Conservation (phyloP, 2,888 invertebrate genomes). For the Metallyticus violacea region DNA sequence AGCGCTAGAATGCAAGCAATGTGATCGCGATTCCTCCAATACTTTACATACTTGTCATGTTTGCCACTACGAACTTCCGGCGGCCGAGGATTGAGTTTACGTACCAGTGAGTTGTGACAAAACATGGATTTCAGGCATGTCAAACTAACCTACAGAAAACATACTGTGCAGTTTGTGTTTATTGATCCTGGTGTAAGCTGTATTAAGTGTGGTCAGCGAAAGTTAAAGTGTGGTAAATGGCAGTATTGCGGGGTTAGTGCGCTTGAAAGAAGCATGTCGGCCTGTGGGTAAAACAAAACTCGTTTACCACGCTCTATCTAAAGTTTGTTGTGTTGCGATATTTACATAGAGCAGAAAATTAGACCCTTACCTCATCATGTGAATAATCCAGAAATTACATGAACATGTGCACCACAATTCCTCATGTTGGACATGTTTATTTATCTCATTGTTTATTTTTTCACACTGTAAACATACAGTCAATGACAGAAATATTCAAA, state of each 20-base stretch:
- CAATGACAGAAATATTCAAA: no score
- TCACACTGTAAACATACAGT: no score
- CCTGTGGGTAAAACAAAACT: neutral
- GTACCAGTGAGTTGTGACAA: conserved; percentile 25
- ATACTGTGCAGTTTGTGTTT: conserved; percentile 28
- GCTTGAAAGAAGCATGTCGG: conserved; percentile 5
- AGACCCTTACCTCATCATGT: neutral
- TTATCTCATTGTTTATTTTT: no score
- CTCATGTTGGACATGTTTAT: no score
- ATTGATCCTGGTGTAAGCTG: conserved; percentile 30
- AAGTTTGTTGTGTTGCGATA: neutral
- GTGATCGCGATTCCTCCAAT: conserved; percentile 72
- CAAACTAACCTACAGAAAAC: conserved; percentile 20
- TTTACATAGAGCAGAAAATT: neutral
- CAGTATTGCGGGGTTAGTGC: conserved; percentile 22
- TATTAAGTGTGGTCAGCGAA: conserved; percentile 28
- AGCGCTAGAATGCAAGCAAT: conserved; percentile 67
- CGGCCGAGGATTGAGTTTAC: conserved; percentile 33
- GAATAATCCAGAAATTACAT: neutral
- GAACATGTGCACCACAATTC: neutral
- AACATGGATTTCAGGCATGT: conserved; percentile 27
- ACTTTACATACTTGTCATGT: conserved; percentile 75
- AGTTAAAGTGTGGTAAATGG: conserved; percentile 24
- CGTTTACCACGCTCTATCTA: neutral
- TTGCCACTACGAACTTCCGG: conserved; percentile 44